Evolutionary conservation across 64 coral and sea anemone genomes (phyloP).

Genomic region (Porites lutea): DNA sequence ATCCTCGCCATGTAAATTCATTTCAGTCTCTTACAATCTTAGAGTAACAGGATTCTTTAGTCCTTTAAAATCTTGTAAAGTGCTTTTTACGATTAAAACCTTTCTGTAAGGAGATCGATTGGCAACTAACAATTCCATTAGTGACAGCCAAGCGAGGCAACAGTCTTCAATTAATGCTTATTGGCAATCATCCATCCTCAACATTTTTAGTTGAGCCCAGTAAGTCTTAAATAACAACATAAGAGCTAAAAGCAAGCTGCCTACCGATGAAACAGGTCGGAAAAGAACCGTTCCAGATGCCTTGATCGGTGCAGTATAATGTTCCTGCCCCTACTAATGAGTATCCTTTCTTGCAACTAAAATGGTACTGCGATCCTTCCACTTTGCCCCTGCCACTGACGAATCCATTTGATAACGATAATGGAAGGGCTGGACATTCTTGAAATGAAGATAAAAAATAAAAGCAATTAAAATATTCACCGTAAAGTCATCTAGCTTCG

Average conservation of each 20-base stretch:
- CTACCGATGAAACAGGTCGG: constrained; percentile 12
- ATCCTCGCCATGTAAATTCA: too few species aligned
- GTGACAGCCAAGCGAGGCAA: too few species aligned
- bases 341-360: constrained; percentile 20
- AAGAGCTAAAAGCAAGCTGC: neutral
- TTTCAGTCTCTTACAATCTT: too few species aligned
- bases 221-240: too few species aligned
- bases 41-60: too few species aligned
- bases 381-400: constrained; percentile 3
- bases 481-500: neutral
- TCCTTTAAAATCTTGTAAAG: too few species aligned
- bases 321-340: neutral
- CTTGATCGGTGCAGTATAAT: constrained; percentile 3
- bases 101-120: too few species aligned
- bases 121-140: too few species aligned
- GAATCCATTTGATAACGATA: constrained; percentile 12
- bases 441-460: neutral
- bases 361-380: neutral
- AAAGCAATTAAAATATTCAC: neutral
- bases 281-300: constrained; percentile 34
- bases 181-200: too few species aligned
- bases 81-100: too few species aligned
- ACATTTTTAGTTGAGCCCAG: too few species aligned
- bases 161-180: too few species aligned
- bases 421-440: constrained; percentile 29